Conservation (phyloP, 2,888 invertebrate genomes). For the Carcina quercana region DNA sequence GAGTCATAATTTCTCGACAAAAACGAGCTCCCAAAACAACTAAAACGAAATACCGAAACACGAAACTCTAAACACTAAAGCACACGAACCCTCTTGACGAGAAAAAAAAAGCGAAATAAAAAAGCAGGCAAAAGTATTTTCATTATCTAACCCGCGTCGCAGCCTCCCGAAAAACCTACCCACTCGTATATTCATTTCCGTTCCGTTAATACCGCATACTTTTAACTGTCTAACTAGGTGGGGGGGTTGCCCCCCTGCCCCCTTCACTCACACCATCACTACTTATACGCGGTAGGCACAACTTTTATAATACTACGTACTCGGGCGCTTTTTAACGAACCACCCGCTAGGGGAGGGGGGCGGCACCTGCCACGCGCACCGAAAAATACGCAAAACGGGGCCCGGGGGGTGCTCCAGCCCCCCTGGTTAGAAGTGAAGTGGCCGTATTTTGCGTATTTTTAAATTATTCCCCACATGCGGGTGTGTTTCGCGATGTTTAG, state of each 20-base stretch:
- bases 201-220: slow-evolving; percentile 75
- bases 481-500: slow-evolving; percentile 51
- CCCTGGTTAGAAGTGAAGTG: slow-evolving; percentile 62
- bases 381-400: slow-evolving; percentile 71
- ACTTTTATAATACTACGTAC: slow-evolving; percentile 75
- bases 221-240: slow-evolving; percentile 75
- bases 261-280: slow-evolving; percentile 49
- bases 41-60: too few relatives aligned
- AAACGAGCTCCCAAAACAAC: too few relatives aligned
- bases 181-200: slow-evolving; percentile 74
- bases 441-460: slow-evolving; percentile 67
- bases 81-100: slow-evolving; percentile 21
- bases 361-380: slow-evolving; percentile 67
- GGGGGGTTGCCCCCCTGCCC: slow-evolving; percentile 27
- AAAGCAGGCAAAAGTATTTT: slow-evolving; percentile 58
- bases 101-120: slow-evolving; percentile 39
- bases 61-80: too few relatives aligned
- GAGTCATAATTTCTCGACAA: too few relatives aligned
- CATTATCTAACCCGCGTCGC: slow-evolving; percentile 68
- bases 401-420: slow-evolving; percentile 38
- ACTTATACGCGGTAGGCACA: slow-evolving; percentile 74
- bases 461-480: slow-evolving; percentile 57
- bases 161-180: slow-evolving; percentile 65
- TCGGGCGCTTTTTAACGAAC: slow-evolving; percentile 72
- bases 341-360: slow-evolving; percentile 48